Base-by-base conservation (phyloP, 2,113 vertebrate species). In the Spea bombifrons region DNA sequence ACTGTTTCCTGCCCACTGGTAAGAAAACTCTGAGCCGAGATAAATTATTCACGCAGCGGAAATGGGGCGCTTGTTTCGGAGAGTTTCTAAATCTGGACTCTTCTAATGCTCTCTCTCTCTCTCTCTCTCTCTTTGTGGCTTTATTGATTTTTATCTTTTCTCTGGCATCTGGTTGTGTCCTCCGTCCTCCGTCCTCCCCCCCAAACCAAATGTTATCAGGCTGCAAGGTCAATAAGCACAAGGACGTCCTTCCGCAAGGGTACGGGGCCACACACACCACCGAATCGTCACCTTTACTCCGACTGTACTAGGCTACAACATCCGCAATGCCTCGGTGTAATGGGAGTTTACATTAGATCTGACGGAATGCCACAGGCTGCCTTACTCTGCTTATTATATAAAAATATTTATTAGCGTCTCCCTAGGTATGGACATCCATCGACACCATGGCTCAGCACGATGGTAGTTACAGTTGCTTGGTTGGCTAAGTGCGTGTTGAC, bases 41-140 rank as follows among this genome's bases (percentile, higher is more conserved):
- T 94, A 84, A 94, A 94, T 93, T 91, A 93, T 94, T 93, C 89
- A 94, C 89, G 76, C 81, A 81, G 83, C 84, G 88, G 92, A 93
- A 92, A 89, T 80, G 78, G 86, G 90, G 89, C 84, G 85, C 86
- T 86, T 87, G 86, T 80, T 87, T 81, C 82, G 85, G 81, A 84
- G 84, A 4, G 84, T 79, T 83, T 85, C 88, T 88, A 89, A 90
- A 89, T 85, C 83, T 71, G 83, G 88, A 83, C 84, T 80, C 13
- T 82, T 47, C 3, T 52, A 85, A 83, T 83, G 84, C 83, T 82
- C 64, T 80, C 61, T 67, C 8, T 75, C 73, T 87, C 57, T 30
- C 30, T 30, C 30, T 30, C 30, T 77, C 61, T 73, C 13, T 67
- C 71, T 87, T 53, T 15, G 81, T 48, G 66, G 45, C 43, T 69